Percentiles rank a stretch among this genome's conserved stretches.
These are phyloP conservation scores for Xyliphius kryptos DNA, from an alignment of 2,113 vertebrate genomes.

Conservation along the genomic window DNA sequence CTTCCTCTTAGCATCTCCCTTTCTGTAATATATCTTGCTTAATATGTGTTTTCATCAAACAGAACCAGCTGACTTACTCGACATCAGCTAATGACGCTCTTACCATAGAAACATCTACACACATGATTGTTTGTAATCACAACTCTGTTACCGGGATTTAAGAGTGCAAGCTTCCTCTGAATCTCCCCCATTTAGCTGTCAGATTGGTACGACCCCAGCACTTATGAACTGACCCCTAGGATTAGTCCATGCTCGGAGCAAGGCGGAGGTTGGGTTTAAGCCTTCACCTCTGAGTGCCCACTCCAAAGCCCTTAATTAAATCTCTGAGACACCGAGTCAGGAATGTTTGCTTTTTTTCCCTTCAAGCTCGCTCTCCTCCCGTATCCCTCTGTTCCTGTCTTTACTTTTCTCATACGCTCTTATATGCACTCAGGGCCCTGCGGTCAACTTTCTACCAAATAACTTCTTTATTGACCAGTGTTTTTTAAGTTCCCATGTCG, in stretches of 20 bases:
- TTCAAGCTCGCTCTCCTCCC: conserved; percentile 32
- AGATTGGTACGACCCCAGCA: conserved; percentile 55
- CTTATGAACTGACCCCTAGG: conserved; percentile 45
- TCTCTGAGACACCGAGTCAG: conserved; percentile 71
- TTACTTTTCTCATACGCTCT: conserved; percentile 67
- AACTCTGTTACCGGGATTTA: conserved; percentile 29
- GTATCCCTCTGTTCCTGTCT: conserved; percentile 37
- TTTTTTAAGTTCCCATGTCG: no score
- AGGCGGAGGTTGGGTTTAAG: conserved; percentile 31
- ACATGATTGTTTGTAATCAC: background rate
- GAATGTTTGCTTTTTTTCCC: conserved; percentile 81
- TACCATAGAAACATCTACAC: no score
- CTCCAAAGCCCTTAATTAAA: conserved; percentile 75
- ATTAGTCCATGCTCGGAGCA: conserved; percentile 47
- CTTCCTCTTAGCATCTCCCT: no score
- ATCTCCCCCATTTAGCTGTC: conserved; percentile 43
- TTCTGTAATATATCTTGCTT: no score
- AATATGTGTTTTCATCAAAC: no score
- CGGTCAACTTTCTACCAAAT: no score
- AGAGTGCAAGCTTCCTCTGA: conserved; percentile 7
- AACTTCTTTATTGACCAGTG: no score
- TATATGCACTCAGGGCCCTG: no score
- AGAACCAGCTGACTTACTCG: no score
- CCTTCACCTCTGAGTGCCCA: conserved; percentile 51
- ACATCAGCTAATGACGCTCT: no score